Evolutionary conservation across 2,888 invertebrate genomes (phyloP).

Genomic region (Nemotelus pantherinus): DNA sequence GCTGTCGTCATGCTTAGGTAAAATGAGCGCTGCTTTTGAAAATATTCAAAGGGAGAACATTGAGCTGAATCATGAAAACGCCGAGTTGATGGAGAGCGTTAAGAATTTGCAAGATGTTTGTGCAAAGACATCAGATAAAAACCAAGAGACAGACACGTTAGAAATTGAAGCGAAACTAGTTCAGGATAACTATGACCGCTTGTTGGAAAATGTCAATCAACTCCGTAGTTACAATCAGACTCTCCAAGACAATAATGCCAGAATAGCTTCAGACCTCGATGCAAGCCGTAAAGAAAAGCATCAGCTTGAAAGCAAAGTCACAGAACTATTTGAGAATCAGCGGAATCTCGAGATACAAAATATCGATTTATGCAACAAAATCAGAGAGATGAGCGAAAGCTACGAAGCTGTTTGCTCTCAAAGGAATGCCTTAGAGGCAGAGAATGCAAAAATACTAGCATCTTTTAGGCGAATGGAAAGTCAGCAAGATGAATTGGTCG

Average conservation of each 20-base stretch:
- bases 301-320: constrained; percentile 51
- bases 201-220: constrained; percentile 47
- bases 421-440: constrained; percentile 52
- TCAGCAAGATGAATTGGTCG: constrained; percentile 49
- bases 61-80: constrained; percentile 52
- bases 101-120: constrained; percentile 54
- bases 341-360: constrained; percentile 51
- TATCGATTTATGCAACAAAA: constrained; percentile 50
- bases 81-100: constrained; percentile 51
- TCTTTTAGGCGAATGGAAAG: constrained; percentile 52
- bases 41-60: constrained; percentile 50
- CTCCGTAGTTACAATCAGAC: background rate
- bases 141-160: background rate
- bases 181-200: constrained; percentile 50
- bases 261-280: background rate
- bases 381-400: constrained; percentile 52
- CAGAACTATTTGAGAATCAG: constrained; percentile 52
- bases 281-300: constrained; percentile 52
- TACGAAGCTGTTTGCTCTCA: constrained; percentile 50
- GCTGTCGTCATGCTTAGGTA: constrained; percentile 47
- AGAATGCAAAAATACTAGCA: constrained; percentile 51
- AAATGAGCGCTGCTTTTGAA: constrained; percentile 51
- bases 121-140: constrained; percentile 2
- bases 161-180: constrained; percentile 53
- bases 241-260: background rate